phyloP scores from a whole-genome alignment of 2,797 vertebrate species.

The Enoplosus armatus region DNA sequence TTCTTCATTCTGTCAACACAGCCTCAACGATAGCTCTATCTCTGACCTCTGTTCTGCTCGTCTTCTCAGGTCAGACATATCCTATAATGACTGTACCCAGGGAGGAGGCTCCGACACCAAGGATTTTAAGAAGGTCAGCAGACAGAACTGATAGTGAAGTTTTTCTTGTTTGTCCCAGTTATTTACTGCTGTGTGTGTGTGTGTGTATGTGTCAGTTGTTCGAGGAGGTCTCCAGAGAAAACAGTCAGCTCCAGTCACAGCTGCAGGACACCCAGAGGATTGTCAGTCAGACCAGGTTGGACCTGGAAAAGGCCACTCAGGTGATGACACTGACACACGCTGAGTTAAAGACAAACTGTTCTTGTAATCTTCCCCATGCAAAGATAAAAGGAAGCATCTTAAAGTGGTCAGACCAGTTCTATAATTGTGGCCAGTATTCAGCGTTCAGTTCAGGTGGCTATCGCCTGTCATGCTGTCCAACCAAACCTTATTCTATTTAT shows the following conservation, averaged over 20 bases:
- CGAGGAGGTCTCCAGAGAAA: conserved; percentile 87
- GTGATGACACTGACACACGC: conserved; percentile 62
- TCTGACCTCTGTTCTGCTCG: conserved; percentile 52
- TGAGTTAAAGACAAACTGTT: neutral
- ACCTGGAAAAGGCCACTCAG: conserved; percentile 90
- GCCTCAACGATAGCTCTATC: conserved; percentile 16
- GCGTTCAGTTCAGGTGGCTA: neutral
- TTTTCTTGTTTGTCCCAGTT: neutral
- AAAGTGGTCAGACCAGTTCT: neutral
- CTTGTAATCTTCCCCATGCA: neutral
- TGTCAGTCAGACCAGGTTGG: conserved; percentile 85
- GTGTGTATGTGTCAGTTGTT: conserved; percentile 81
- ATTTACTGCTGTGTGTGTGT: conserved; percentile 15
- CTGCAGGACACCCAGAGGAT: conserved; percentile 89
- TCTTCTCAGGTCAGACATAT: conserved; percentile 71
- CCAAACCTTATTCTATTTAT: neutral
- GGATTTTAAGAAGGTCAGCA: conserved; percentile 86
- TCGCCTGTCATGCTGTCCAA: neutral
- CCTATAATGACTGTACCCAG: conserved; percentile 76
- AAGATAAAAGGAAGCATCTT: neutral
- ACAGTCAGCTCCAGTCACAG: conserved; percentile 87
- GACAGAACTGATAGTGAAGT: neutral
- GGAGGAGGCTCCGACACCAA: conserved; percentile 76
- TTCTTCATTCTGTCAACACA: conserved; percentile 27
- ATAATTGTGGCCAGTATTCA: neutral